These are phyloP conservation scores for Isoperla grammatica DNA, from an alignment of 2,888 invertebrate genomes.

Conservation along the genomic window DNA sequence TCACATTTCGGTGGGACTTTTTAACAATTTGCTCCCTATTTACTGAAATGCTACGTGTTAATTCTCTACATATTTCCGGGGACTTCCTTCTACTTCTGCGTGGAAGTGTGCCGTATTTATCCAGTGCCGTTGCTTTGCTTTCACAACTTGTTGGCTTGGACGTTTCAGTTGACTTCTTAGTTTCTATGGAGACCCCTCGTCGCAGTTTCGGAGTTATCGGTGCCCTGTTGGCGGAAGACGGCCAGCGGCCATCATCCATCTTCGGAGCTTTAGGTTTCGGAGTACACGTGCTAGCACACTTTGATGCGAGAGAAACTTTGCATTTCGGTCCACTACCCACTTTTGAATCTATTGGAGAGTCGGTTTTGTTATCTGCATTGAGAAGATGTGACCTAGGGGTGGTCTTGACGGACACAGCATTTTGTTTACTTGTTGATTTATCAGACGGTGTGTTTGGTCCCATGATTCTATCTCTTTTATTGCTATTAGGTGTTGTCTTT, in stretches of 20 bases:
- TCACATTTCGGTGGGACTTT: slow-evolving; percentile 28
- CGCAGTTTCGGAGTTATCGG: slow-evolving; percentile 39
- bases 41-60: slow-evolving; percentile 23
- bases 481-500: not conserved
- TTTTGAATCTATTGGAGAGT: not conserved
- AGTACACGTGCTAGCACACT: not conserved
- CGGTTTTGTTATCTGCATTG: no score
- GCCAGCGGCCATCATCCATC: slow-evolving; percentile 60
- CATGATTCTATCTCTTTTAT: not conserved
- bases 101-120: slow-evolving; percentile 74
- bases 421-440: not conserved
- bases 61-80: slow-evolving; percentile 43
- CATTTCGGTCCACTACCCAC: not conserved
- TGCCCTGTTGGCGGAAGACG: slow-evolving; percentile 47
- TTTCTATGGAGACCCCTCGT: slow-evolving; percentile 18
- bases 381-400: no score
- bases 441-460: not conserved
- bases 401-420: no score
- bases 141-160: slow-evolving; percentile 36
- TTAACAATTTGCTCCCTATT: slow-evolving; percentile 38
- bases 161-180: slow-evolving; percentile 10
- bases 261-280: not conserved
- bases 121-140: slow-evolving; percentile 50
- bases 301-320: not conserved
- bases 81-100: slow-evolving; percentile 63